Evolutionary conservation across 53 echinoderm and acorn worm species (phyloP), one percentile per base, ranked within the genome.

Genomic region (Astropecten irregularis): DNA sequence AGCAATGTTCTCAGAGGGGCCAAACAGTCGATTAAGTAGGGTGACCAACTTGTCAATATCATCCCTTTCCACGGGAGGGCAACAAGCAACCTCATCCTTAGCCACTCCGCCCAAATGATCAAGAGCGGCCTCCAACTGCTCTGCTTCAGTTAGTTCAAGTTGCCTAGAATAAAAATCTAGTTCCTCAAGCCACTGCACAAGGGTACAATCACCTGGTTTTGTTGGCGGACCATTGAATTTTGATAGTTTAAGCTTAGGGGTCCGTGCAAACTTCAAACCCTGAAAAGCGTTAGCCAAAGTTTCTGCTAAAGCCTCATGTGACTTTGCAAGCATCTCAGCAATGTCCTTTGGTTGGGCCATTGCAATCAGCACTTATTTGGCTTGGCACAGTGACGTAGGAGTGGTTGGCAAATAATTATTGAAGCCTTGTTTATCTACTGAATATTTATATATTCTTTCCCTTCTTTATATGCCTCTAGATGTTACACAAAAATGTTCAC

Each of bases 121-220:
- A 33, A 71, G 53, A 2, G 71, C 59, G 23, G 71, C 60, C n/a
- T 40, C 18, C n/a, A 58, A 16, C 60, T 71, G 56, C 6, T 84
- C 71, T 13, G 11, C 44, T 0, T 53, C 70, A 9, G 48, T 29
- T 2, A 84, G 40, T 3, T 84, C 46, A 6, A 56, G 71, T 13
- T 39, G 46, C 8, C 70, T 39, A 8, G 30, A 40, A 27, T 31
- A 46, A 30, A 40, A 44, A 0, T 70, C 70, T 31, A 71, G 31
- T 23, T 84, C 71, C 19, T 84, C 84, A 5, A 84, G 46, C 84
- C 84, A 84, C 58, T 59, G 68, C 2, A n/a, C 32, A 16, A 84
- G 71, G 3, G 58, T 70, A 15, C 22, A 44, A 9, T 84, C 84
- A 44, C 60, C 84, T 8, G 60, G 32, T 40, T 57, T 53, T 9